phyloP scores from a whole-genome alignment of 2,888 invertebrate species.

The Trypoxylon attenuatum region DNA sequence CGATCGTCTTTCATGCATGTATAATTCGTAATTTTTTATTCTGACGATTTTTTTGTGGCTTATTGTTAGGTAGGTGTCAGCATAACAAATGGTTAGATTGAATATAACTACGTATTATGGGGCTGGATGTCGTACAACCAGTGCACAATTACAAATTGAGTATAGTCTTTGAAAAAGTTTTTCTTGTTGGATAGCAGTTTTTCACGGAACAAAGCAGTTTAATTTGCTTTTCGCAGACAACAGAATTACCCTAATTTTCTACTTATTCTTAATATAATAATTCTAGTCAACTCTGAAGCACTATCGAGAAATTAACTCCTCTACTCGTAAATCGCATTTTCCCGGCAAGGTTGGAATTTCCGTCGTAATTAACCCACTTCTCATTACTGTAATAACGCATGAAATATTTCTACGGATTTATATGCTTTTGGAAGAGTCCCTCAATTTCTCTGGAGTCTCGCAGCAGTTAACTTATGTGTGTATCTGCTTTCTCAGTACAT shows the following conservation, averaged over 20 bases:
- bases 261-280: neutral
- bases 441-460: slow-evolving; percentile 9
- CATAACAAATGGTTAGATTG: no score
- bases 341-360: neutral
- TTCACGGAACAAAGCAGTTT: neutral
- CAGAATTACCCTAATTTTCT: neutral
- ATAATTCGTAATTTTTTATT: no score
- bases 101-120: no score
- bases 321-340: slow-evolving; percentile 1
- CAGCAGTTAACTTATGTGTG: neutral
- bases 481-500: neutral
- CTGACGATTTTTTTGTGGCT: no score
- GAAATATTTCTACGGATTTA: neutral
- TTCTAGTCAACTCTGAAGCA: slow-evolving; percentile 4
- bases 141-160: no score
- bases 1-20: no score
- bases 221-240: neutral
- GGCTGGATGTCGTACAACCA: no score
- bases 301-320: slow-evolving; percentile 2
- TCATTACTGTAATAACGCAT: neutral
- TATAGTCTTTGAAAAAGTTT: neutral
- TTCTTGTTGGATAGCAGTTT: neutral
- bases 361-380: slow-evolving; percentile 22
- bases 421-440: slow-evolving; percentile 11
- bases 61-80: no score